Percentiles rank a stretch among this genome's conserved stretches.
Conservation (phyloP, 2,113 vertebrate genomes). For the Dipodomys spectabilis region DNA sequence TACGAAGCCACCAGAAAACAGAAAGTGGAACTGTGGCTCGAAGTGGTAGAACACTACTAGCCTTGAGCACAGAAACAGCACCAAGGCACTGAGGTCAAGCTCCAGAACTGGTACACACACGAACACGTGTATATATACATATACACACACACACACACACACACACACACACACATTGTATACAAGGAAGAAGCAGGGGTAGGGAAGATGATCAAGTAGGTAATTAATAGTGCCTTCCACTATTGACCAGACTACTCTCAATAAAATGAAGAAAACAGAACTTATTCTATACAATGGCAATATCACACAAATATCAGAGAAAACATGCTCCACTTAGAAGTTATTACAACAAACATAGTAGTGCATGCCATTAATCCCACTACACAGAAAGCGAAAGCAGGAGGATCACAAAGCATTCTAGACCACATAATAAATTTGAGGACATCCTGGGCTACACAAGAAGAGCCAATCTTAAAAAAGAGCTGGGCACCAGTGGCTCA, state of each 20-base stretch:
- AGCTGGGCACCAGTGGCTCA: too few species aligned
- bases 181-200: neutral
- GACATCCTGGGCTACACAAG: neutral
- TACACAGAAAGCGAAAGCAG: too few species aligned
- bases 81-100: too few species aligned
- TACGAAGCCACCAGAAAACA: too few species aligned
- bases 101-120: too few species aligned
- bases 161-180: neutral
- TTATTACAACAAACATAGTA: neutral
- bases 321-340: neutral
- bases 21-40: too few species aligned
- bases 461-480: too few species aligned
- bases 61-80: too few species aligned
- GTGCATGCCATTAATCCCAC: neutral
- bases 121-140: too few species aligned
- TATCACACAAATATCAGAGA: neutral
- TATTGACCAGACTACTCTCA: neutral
- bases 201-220: neutral
- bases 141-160: too few species aligned
- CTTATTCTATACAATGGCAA: neutral
- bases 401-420: neutral
- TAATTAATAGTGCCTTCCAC: neutral
- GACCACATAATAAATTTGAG: neutral
- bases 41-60: too few species aligned
- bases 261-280: constrained; percentile 9